These are phyloP conservation scores for Stenolophus ochropezus DNA, from an alignment of 2,888 invertebrate genomes.

Conservation along the genomic window DNA sequence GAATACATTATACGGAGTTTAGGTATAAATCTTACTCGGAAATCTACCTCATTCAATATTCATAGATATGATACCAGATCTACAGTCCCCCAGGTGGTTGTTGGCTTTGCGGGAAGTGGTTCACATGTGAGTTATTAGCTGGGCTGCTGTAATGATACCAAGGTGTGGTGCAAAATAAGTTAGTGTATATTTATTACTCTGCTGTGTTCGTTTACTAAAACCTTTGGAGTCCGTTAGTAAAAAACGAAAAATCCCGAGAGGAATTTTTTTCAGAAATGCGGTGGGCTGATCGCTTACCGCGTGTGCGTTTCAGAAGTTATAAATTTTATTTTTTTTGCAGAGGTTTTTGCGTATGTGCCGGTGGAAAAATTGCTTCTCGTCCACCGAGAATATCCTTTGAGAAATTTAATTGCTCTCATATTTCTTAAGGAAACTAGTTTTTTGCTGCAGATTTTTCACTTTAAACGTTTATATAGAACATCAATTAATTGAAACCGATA, in stretches of 20 bases:
- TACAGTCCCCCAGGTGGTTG: conserved; percentile 62
- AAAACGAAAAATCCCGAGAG: not conserved
- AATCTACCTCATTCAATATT: conserved; percentile 67
- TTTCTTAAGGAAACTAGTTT: conserved; percentile 16
- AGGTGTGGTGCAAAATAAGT: conserved; percentile 58
- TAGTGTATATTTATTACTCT: conserved; percentile 56
- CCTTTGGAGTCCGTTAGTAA: conserved; percentile 20
- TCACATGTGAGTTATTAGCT: not conserved
- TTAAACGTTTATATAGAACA: not conserved
- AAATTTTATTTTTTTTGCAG: conserved; percentile 36
- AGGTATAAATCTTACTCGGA: conserved; percentile 59
- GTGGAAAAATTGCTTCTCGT: conserved; percentile 13
- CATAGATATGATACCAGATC: conserved; percentile 67
- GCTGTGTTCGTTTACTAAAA: conserved; percentile 39
- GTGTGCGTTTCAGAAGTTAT: conserved; percentile 28
- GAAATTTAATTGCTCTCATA: conserved; percentile 25
- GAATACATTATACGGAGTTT: conserved; percentile 57
- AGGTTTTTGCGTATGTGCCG: not conserved
- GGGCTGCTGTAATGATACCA: conserved; percentile 65
- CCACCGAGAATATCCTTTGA: not conserved
- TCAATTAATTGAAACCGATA: conserved; percentile 26
- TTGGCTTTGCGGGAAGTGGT: conserved; percentile 10
- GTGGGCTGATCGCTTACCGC: conserved; percentile 17
- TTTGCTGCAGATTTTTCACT: conserved; percentile 5
- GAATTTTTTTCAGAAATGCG: conserved; percentile 23